phyloP scores from a whole-genome alignment of 2,888 invertebrate species.

The Druceiella hillmani region DNA sequence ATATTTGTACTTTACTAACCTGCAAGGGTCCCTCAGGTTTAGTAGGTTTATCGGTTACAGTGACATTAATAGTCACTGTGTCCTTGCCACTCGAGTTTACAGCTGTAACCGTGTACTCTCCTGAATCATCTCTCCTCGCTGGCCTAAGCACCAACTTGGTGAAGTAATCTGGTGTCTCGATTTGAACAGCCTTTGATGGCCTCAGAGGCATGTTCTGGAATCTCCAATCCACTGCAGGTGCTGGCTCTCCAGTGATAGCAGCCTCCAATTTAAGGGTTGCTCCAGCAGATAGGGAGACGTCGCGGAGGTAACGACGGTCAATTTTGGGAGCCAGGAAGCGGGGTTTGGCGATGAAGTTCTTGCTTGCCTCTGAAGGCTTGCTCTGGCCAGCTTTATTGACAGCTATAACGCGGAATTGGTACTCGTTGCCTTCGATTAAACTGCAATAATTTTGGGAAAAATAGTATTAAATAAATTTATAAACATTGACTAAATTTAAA shows the following conservation, averaged over 20 bases:
- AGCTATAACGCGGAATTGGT: conserved; percentile 94
- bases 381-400: conserved; percentile 93
- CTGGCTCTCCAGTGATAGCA: conserved; percentile 90
- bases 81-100: conserved; percentile 86
- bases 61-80: conserved; percentile 72
- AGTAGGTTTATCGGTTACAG: conserved; percentile 81
- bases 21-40: conserved; percentile 87
- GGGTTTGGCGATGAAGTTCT: conserved; percentile 80
- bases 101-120: conserved; percentile 82
- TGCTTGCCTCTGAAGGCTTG: conserved; percentile 84
- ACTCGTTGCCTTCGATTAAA: conserved; percentile 91
- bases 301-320: conserved; percentile 86
- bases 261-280: conserved; percentile 91
- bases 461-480: conserved; percentile 2
- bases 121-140: conserved; percentile 74
- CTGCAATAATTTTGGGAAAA: conserved; percentile 28
- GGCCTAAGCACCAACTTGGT: conserved; percentile 81
- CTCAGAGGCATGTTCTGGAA: conserved; percentile 74
- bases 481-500: background rate
- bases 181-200: conserved; percentile 63
- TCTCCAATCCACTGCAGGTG: conserved; percentile 91
- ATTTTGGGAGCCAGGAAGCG: conserved; percentile 92
- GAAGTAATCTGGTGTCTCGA: conserved; percentile 83
- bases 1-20: too few species aligned
- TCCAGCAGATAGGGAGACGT: conserved; percentile 87